These are phyloP conservation scores for Zaprionus tsacasi DNA, from an alignment of 1,140 invertebrate genomes.

Conservation along the genomic window DNA sequence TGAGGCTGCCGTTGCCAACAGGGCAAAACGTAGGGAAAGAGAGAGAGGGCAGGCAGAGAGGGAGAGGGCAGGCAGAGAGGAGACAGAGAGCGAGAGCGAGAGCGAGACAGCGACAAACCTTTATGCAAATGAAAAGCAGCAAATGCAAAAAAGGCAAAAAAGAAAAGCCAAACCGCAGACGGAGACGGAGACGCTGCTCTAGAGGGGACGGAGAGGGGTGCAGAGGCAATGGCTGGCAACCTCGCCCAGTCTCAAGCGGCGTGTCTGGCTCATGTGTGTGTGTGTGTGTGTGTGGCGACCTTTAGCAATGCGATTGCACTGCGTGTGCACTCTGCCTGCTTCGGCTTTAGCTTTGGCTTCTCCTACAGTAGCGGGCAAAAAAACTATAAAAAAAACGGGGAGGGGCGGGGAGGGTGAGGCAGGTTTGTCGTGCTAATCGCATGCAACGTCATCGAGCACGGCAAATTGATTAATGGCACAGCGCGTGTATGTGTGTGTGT, in stretches of 20 bases:
- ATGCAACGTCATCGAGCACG: constrained; percentile 51
- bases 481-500: constrained; percentile 4
- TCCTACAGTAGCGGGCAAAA: constrained; percentile 15
- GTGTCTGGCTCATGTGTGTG: constrained; percentile 27
- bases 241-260: constrained; percentile 58
- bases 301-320: constrained; percentile 51
- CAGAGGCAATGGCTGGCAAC: constrained; percentile 31
- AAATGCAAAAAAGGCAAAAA: constrained; percentile 58
- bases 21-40: neutral
- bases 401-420: no score
- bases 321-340: constrained; percentile 28
- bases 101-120: constrained; percentile 29
- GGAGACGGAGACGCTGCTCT: constrained; percentile 26
- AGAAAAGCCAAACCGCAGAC: constrained; percentile 63
- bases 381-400: neutral
- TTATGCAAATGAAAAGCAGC: constrained; percentile 75
- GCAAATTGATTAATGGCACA: constrained; percentile 47
- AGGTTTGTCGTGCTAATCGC: constrained; percentile 29
- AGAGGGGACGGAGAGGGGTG: neutral
- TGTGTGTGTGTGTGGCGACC: constrained; percentile 57
- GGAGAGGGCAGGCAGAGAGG: neutral
- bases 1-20: constrained; percentile 39
- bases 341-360: neutral
- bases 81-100: no score
- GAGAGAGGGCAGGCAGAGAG: neutral